Conservation (phyloP, 2,888 invertebrate genomes). For the Cheilosia variabilis region DNA sequence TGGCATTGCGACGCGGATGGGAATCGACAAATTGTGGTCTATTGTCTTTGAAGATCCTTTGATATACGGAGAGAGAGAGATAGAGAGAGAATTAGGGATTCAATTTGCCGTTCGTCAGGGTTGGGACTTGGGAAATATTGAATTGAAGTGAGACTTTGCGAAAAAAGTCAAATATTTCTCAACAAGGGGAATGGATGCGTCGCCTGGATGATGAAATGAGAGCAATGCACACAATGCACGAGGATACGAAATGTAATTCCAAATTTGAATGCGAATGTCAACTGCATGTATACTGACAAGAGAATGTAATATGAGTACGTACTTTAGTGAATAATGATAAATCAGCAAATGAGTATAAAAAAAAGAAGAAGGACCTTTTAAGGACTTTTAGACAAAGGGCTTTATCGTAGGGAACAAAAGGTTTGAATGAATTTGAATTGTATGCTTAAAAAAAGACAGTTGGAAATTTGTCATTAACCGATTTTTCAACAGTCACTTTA, state of each 20-base stretch:
- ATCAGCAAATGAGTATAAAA: slow-evolving; percentile 27
- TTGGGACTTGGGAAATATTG: slow-evolving; percentile 15
- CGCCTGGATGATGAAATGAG: slow-evolving; percentile 30
- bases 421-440: neutral
- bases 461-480: neutral
- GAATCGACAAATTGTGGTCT: slow-evolving; percentile 74
- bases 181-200: slow-evolving; percentile 10
- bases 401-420: neutral
- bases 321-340: slow-evolving; percentile 35
- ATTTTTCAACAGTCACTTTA: neutral
- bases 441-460: neutral
- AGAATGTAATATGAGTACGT: slow-evolving; percentile 54
- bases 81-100: slow-evolving; percentile 51
- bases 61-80: neutral
- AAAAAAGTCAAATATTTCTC: slow-evolving; percentile 36
- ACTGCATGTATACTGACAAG: slow-evolving; percentile 46
- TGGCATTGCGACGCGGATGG: slow-evolving; percentile 32
- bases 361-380: slow-evolving; percentile 2
- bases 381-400: slow-evolving; percentile 6
- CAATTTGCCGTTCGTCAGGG: slow-evolving; percentile 61
- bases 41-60: slow-evolving; percentile 74
- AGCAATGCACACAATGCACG: neutral
- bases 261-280: slow-evolving; percentile 73
- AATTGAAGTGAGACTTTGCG: slow-evolving; percentile 62
- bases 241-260: slow-evolving; percentile 26